Percentiles rank a stretch among this genome's conserved stretches.
These are phyloP conservation scores for Hypocryptadius cinnamomeus DNA, from an alignment of 2,113 vertebrate genomes.

Conservation along the genomic window DNA sequence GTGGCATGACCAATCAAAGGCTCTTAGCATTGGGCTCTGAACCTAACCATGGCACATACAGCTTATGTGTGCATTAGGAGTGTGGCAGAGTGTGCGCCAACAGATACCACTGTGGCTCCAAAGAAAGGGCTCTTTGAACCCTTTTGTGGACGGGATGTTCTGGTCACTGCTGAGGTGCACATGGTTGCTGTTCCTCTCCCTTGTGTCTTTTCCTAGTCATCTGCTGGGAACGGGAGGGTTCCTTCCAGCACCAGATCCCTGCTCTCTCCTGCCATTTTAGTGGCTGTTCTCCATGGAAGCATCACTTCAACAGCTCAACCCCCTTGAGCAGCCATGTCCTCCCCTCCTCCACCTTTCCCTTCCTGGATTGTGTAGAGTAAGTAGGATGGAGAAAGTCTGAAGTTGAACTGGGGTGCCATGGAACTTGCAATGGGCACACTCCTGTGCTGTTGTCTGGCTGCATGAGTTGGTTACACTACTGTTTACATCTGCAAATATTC, in stretches of 20 bases:
- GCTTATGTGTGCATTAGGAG: background rate
- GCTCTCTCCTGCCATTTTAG: rapidly evolving
- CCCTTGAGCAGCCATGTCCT: background rate
- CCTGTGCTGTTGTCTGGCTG: background rate
- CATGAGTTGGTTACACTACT: background rate
- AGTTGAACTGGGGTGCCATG: rapidly evolving
- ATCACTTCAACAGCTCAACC: background rate
- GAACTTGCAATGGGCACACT: background rate
- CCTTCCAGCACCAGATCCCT: rapidly evolving
- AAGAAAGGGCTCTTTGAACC: background rate
- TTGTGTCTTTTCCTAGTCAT: rapidly evolving
- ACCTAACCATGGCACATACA: background rate
- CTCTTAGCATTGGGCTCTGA: rapidly evolving
- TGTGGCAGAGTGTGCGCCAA: rapidly evolving
- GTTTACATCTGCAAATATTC: background rate
- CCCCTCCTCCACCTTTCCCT: rapidly evolving
- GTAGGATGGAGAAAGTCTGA: background rate
- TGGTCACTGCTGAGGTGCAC: rapidly evolving
- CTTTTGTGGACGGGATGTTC: background rate
- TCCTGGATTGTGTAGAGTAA: rapidly evolving
- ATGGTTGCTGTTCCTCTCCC: rapidly evolving
- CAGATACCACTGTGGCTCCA: background rate
- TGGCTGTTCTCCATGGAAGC: background rate
- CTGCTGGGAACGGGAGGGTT: rapidly evolving
- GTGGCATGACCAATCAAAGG: rapidly evolving